These are phyloP conservation scores for Pelagia noctiluca DNA, from an alignment of 30 jellyfish, hydroid and myxozoan genomes.

Conservation along the genomic window DNA sequence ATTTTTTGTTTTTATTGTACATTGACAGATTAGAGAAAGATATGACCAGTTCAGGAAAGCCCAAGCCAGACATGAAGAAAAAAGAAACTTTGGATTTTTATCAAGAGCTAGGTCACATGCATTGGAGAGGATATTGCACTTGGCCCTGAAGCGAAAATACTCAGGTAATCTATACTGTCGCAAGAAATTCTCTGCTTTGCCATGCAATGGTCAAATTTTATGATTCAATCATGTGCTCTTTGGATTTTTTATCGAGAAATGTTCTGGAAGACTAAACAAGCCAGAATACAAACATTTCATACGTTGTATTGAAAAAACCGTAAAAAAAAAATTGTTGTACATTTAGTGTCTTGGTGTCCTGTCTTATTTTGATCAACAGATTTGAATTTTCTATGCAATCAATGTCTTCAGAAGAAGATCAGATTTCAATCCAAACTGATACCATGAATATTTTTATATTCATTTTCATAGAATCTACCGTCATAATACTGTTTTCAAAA, in stretches of 20 bases:
- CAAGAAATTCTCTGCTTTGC: not conserved
- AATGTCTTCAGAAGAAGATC: not conserved
- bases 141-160: conserved; percentile 42
- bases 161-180: conserved; percentile 30
- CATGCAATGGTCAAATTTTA: conserved; percentile 8
- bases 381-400: conserved; percentile 15
- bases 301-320: not conserved
- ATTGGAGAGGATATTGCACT: conserved; percentile 45
- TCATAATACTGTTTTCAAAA: no score
- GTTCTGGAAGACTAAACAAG: not conserved
- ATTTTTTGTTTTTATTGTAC: conserved; percentile 23
- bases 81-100: conserved; percentile 32
- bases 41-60: conserved; percentile 41
- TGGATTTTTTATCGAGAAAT: conserved; percentile 5
- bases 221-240: conserved; percentile 8
- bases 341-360: conserved; percentile 10
- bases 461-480: no score
- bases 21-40: conserved; percentile 46
- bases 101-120: conserved; percentile 45
- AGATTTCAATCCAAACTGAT: not conserved
- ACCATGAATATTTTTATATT: not conserved
- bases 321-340: not conserved
- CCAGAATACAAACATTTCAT: conserved; percentile 1
- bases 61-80: conserved; percentile 35
- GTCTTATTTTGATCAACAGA: conserved; percentile 14